A percentile compares a stretch with the other conserved stretches of the same genome.
These are phyloP conservation scores for Chaetodon trifasciatus DNA, from an alignment of 2,797 vertebrate species.

Conservation along the genomic window DNA sequence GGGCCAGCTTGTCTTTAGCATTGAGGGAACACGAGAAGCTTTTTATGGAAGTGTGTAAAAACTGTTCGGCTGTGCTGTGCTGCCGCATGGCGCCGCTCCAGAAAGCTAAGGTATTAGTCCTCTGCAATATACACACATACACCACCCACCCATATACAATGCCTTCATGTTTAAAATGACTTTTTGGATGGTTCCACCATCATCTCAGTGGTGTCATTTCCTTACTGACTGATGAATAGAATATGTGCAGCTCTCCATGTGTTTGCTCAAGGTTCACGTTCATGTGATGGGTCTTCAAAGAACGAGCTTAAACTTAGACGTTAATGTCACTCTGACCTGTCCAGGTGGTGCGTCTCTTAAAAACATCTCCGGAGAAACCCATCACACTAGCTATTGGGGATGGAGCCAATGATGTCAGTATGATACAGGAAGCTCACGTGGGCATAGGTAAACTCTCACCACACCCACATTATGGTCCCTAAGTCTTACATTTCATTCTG, in stretches of 20 bases:
- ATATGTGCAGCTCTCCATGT: not conserved
- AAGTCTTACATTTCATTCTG: not conserved
- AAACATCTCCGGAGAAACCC: conserved; percentile 96
- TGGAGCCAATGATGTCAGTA: conserved; percentile 98
- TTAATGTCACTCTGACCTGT: conserved; percentile 34
- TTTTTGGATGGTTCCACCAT: not conserved
- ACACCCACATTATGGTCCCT: not conserved
- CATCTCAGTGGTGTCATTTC: not conserved
- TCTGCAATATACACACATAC: not conserved
- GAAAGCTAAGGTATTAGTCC: conserved; percentile 93
- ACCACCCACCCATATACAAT: not conserved
- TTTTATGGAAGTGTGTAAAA: conserved; percentile 98
- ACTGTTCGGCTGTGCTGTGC: conserved; percentile 95
- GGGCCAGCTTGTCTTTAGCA: conserved; percentile 95
- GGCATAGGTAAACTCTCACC: conserved; percentile 91
- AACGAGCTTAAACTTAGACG: not conserved
- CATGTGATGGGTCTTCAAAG: not conserved
- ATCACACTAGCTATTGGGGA: conserved; percentile 96
- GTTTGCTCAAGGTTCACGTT: not conserved
- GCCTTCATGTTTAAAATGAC: not conserved
- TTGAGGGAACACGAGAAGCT: conserved; percentile 97
- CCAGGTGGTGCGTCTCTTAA: conserved; percentile 96
- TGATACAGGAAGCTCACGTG: conserved; percentile 99
- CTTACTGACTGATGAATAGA: not conserved
- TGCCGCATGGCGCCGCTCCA: conserved; percentile 98